Evolutionary conservation across 2,113 vertebrate genomes (phyloP), one percentile per base, ranked within the genome.

Genomic region (Tragelaphus buxtoni): DNA sequence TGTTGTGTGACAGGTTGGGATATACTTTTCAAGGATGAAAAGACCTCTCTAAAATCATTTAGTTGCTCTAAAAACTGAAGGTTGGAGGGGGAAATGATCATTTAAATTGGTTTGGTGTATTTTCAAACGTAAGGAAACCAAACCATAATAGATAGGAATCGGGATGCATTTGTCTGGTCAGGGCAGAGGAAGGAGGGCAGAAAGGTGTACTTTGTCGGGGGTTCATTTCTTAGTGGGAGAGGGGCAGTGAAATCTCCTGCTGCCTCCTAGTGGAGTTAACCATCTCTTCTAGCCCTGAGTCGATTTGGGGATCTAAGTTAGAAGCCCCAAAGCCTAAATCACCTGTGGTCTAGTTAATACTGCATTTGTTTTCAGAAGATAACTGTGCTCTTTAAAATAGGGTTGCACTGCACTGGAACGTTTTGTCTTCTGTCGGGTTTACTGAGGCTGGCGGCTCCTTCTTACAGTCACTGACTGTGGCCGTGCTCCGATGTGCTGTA

Each of bases 361-460:
- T 72, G 4, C 20, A 39, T 88, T 93, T 93, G 14, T 92, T 92
- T 86, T 79, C n/a, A 94, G 63, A 81, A 89, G 93, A 56, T 61
- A 56, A 77, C 53, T 90, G 24, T 3, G 2, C 69, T 94, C 69
- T 28, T 18, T 10, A 32, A 80, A 45, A 86, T 2, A 1, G 9
- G 45, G 1, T 74, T 16, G 47, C 30, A 32, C 18, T 92, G 0
- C 28, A 12, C 32, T 79, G 28, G 51, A 39, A 4, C 16, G 24
- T 60, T 61, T 58, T 3, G 28, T 84, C 28, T 82, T 65, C 9
- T 24, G 0, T 58, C 16, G 28, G 42, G 7, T 72, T 84, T 18
- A 22, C 20, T 69, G 65, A 35, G 4, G 63, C 18, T 18, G 35
- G 63, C 28, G 11, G 72, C 63, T 87, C 58, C 83, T 61, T 11